These are phyloP conservation scores for Drosophila micromelanica DNA, from an alignment of 1,140 invertebrate species.

Conservation along the genomic window DNA sequence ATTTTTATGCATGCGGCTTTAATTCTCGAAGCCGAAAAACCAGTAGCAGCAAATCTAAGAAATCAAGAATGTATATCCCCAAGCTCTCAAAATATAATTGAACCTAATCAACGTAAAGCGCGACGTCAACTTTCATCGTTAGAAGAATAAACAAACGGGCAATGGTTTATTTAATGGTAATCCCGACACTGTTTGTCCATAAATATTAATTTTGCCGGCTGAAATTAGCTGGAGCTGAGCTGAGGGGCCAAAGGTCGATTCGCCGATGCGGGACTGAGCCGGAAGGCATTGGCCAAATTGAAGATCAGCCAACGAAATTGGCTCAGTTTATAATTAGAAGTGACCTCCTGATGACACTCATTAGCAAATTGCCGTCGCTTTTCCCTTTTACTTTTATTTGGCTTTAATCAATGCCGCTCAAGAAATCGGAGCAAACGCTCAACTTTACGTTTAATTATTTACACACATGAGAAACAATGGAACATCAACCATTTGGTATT, in stretches of 20 bases:
- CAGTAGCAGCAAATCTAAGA: constrained; percentile 58
- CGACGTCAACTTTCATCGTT: constrained; percentile 55
- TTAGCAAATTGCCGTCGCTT: constrained; percentile 37
- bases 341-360: constrained; percentile 13
- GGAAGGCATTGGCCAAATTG: background rate
- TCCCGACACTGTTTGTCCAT: constrained; percentile 36
- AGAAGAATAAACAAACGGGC: constrained; percentile 59
- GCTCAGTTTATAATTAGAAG: constrained; percentile 29
- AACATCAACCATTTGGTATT: too few relatives aligned
- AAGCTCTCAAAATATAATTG: constrained; percentile 40
- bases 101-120: constrained; percentile 32
- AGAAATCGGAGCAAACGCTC: constrained; percentile 57
- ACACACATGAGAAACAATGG: constrained; percentile 44
- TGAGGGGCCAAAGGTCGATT: background rate
- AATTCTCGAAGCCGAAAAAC: constrained; percentile 40
- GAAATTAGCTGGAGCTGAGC: constrained; percentile 22
- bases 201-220: constrained; percentile 36
- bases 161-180: background rate
- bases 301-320: constrained; percentile 39
- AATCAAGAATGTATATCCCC: constrained; percentile 61
- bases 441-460: constrained; percentile 61
- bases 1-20: constrained; percentile 40
- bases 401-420: constrained; percentile 35
- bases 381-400: constrained; percentile 74
- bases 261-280: too few relatives aligned